Percentiles rank a stretch among this genome's conserved stretches.
Conservation (phyloP, 2,888 invertebrate genomes). For the Netelia virgata region DNA sequence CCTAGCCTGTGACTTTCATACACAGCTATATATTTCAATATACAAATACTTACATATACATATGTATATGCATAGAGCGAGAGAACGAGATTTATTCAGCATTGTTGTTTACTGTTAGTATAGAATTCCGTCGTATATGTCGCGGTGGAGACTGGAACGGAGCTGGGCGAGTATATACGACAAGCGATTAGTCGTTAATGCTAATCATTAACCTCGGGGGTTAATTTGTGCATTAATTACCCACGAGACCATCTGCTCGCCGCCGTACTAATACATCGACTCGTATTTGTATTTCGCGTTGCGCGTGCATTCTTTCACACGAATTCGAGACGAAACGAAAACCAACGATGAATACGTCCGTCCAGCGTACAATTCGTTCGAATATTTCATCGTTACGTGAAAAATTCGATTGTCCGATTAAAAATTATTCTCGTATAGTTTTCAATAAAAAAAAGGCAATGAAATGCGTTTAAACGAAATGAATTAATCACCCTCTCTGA, state of each 20-base stretch:
- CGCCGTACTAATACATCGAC: constrained; percentile 10
- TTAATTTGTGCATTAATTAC: constrained; percentile 80
- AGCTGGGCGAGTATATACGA: constrained; percentile 32
- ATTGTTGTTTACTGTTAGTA: neutral
- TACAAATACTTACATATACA: neutral
- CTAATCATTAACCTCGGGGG: constrained; percentile 80
- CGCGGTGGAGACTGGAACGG: constrained; percentile 20
- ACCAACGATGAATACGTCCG: neutral
- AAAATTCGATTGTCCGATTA: constrained; percentile 9
- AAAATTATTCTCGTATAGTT: no score
- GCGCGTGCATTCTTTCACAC: neutral
- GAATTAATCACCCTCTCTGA: neutral
- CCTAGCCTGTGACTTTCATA: neutral
- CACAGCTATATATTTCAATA: neutral
- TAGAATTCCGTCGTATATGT: constrained; percentile 26
- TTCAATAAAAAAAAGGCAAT: neutral
- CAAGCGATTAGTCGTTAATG: constrained; percentile 80
- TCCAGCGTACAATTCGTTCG: constrained; percentile 53
- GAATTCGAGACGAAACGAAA: constrained; percentile 5
- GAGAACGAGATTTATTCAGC: neutral
- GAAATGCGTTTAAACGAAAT: neutral
- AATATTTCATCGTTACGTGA: constrained; percentile 52
- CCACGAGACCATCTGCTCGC: constrained; percentile 47
- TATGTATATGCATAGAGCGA: neutral
- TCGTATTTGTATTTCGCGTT: neutral